Conservation (phyloP, 2,888 invertebrate genomes). For the Melipona beecheii region DNA sequence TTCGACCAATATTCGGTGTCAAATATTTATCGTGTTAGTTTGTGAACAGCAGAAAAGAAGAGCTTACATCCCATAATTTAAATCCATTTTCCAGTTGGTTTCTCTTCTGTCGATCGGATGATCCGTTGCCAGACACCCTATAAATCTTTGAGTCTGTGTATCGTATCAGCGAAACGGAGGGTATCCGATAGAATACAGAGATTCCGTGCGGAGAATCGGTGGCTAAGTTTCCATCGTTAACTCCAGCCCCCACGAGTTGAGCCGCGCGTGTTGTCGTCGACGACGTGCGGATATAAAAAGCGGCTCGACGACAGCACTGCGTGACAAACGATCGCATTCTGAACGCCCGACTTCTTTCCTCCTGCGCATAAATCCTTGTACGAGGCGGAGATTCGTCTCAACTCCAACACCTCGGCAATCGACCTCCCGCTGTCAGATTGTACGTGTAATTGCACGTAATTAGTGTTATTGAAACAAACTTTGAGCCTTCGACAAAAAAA, state of each 20-base stretch:
- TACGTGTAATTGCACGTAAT: not conserved
- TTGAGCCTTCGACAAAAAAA: too few species aligned
- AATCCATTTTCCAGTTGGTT: not conserved
- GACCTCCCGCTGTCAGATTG: not conserved
- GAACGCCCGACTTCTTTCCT: conserved; percentile 38
- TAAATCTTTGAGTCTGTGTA: conserved; percentile 16
- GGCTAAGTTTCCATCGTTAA: conserved; percentile 70
- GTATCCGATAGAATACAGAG: conserved; percentile 36
- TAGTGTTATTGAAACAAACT: too few species aligned
- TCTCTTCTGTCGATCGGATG: conserved; percentile 1
- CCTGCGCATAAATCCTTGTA: conserved; percentile 13
- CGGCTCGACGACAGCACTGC: conserved; percentile 65
- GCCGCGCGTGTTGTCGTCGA: conserved; percentile 52
- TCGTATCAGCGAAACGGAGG: conserved; percentile 31
- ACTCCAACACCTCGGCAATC: conserved; percentile 13
- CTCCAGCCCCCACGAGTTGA: conserved; percentile 61
- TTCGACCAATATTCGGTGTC: too few species aligned
- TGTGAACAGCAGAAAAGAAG: not conserved
- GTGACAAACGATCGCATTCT: conserved; percentile 73
- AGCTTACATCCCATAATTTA: not conserved
- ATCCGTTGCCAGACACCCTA: conserved; percentile 4
- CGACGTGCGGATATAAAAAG: conserved; percentile 64
- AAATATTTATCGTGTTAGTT: not conserved
- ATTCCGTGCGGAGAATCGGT: conserved; percentile 52
- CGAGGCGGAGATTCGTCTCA: conserved; percentile 29